Evolutionary conservation across 1,140 invertebrate genomes (phyloP), one percentile per base, ranked within the genome.

Genomic region (Grapholita molesta): DNA sequence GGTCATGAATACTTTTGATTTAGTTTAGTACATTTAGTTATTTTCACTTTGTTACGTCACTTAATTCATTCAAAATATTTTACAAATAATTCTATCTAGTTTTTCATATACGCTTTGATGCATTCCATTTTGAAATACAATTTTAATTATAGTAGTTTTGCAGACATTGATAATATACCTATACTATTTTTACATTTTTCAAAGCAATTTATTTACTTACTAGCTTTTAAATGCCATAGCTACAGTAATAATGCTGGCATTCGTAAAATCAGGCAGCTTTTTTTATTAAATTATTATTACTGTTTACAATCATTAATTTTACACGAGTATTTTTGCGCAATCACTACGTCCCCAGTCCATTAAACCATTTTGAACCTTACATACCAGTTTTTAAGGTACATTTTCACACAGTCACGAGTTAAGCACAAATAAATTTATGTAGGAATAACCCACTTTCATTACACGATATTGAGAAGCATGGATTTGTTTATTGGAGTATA

Each of bases 11-110:
- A 70, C 66, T 64, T 76, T 70, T 42, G 48, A 65, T 73, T 83
- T 81, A 76, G 69, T 77, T 77, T 83, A 78, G 72, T 52, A 42
- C 74, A 67, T 76, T 71, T 52, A 24, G 57, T n/a, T 71, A 66
- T 71, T 69, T 69, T 73, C 69, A 64, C 48, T 35, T 73, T 71
- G 5, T 66, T 21, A 30, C 28, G 53, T 70, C 52, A 64, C 64
- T 73, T 75, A 71, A 30, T 69, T 69, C 67, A 66, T 33, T 66
- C 70, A 72, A 68, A 61, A 69, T 76, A 69, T 18, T 72, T 61
- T 71, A 73, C 67, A 65, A 64, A 65, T 32, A 35, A 64, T 33
- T 61, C 15, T 18, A 23, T 65, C 4, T 65, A 38, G 64, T 61
- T 15, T 61, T 15, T 61, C 55, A 61, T 25, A 28, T 21, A 6